Percentiles rank a stretch among this genome's conserved stretches.
Conservation (phyloP, 2,888 invertebrate species). For the Noctua pronuba region DNA sequence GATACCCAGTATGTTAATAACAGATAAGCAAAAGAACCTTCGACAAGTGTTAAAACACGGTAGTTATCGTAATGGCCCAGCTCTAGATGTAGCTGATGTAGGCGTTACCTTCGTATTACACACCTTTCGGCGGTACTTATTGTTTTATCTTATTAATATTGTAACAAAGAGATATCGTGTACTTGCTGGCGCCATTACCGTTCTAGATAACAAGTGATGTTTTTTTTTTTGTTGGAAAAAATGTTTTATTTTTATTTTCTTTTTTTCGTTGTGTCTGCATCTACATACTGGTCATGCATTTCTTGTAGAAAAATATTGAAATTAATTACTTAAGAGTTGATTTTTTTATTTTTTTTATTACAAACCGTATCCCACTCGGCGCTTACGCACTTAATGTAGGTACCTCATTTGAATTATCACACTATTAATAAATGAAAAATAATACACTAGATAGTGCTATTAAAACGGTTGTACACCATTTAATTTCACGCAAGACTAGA, state of each 20-base stretch:
- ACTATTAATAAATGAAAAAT: conserved; percentile 32
- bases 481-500: conserved; percentile 41
- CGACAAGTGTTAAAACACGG: conserved; percentile 46
- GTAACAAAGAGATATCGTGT: conserved; percentile 53
- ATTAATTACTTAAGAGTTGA: background rate
- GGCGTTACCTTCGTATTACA: conserved; percentile 51
- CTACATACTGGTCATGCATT: background rate
- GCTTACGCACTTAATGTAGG: conserved; percentile 18
- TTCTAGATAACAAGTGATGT: conserved; percentile 44
- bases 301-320: conserved; percentile 1
- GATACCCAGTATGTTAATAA: conserved; percentile 52
- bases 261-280: background rate
- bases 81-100: conserved; percentile 53
- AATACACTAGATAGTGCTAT: conserved; percentile 31
- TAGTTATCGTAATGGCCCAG: conserved; percentile 45
- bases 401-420: conserved; percentile 12
- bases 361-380: background rate
- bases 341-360: background rate
- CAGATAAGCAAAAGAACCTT: conserved; percentile 48
- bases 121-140: conserved; percentile 54
- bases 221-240: conserved; percentile 2
- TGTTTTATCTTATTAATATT: conserved; percentile 60
- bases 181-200: conserved; percentile 56
- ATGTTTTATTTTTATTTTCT: background rate
- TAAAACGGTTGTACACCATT: conserved; percentile 35